Base-by-base conservation (phyloP, 1,140 invertebrate genomes). In the Drosophila hydei region DNA sequence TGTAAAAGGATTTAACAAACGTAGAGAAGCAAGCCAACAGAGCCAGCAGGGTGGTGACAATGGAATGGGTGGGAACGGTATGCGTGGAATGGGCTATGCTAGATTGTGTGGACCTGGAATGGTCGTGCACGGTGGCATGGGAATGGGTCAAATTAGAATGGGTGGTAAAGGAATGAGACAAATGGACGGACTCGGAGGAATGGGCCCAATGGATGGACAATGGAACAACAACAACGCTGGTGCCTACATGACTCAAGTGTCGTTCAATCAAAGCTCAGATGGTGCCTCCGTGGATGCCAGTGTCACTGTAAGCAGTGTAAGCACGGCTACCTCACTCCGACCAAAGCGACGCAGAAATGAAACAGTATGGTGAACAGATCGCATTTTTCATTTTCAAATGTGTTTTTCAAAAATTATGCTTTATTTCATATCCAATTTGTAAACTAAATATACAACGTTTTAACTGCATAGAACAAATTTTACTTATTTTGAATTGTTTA, bases 101-200 rank as follows among this genome's bases (percentile, higher is more conserved):
- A 51, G 62, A 54, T 55, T 58, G 55, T 23, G 55, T 18, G 42
- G 38, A n/a, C 16, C 27, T 7, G 55, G 40, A 43, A 59, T 43
- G 23, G 23, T 19, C 6, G 23, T 23, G 0, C 21, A 48, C 25
- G 40, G 23, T 12, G 42, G 47, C 8, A 62, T 47, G 6, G 40
- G 62, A 45, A 45, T 30, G 55, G 47, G 36, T n/a, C 42, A 38
- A 3, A 64, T 55, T 55, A 45, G 69, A 72, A 65, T 65, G 63
- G 18, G 25, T 12, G 47, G 61, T 1, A 59, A 58, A 42, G 61
- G 69, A 43, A 59, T 59, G 61, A 38, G 54, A 4, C 55, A 21
- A 60, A 52, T 43, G 38, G 56, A 42, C 3, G 60, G 60, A 2
- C 25, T 38, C 3, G 45, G 54, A 21, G 64, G 64, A 40, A 68